phyloP scores from a whole-genome alignment of 2,113 vertebrate genomes.

The Amazona vittata region DNA sequence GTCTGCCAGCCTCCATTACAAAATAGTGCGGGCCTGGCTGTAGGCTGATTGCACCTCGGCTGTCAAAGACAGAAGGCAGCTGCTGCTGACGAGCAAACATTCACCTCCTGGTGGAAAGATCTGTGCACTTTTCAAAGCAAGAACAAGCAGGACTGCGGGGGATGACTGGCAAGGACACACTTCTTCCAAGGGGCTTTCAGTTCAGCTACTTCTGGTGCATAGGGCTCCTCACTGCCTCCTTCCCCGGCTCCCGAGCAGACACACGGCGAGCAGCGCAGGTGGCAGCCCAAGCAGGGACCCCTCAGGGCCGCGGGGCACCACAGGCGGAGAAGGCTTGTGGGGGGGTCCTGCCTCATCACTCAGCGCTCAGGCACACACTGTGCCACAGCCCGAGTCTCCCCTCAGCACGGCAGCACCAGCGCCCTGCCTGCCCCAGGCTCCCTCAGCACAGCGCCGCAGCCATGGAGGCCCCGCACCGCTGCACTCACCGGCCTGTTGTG shows the following conservation, averaged over 20 bases:
- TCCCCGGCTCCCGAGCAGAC: rapidly evolving
- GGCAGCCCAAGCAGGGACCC: rapidly evolving
- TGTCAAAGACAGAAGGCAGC: rapidly evolving
- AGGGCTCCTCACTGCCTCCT: rapidly evolving
- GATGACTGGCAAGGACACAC: rapidly evolving
- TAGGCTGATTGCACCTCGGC: rapidly evolving
- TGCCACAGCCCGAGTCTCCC: rapidly evolving
- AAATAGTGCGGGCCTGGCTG: neutral
- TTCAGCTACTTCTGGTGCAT: rapidly evolving
- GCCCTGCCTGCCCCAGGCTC: neutral
- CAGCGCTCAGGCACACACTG: rapidly evolving
- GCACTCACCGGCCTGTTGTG: neutral
- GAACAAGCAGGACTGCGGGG: neutral
- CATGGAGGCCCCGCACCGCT: neutral
- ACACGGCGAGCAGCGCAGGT: rapidly evolving
- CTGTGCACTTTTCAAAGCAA: rapidly evolving
- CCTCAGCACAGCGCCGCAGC: neutral
- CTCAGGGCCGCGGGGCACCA: rapidly evolving
- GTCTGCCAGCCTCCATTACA: neutral
- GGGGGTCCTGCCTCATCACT: rapidly evolving
- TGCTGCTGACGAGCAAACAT: neutral
- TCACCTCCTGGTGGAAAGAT: neutral
- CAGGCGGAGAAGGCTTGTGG: rapidly evolving
- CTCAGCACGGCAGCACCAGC: neutral
- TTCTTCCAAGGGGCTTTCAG: neutral